Evolutionary conservation across 2,113 vertebrate genomes (phyloP).

Genomic region (Herpetotheres cachinnans): DNA sequence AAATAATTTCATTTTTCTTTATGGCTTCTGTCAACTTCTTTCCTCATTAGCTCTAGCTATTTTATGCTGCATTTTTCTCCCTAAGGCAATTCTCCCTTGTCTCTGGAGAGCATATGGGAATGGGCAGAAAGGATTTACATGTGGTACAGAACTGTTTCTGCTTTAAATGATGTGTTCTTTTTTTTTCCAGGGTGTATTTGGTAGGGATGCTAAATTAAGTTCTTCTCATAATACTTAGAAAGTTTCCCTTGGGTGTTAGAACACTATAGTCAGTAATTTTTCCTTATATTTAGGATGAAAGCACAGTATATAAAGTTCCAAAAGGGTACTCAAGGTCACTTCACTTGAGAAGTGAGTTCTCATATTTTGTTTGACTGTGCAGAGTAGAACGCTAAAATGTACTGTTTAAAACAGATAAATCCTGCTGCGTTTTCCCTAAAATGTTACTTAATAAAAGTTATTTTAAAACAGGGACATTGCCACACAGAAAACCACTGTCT

Average conservation of each 20-base stretch:
- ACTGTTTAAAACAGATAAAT: background rate
- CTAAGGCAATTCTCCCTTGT: background rate
- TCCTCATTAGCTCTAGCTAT: background rate
- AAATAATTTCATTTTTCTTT: constrained; percentile 14
- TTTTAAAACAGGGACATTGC: background rate
- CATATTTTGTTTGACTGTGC: background rate
- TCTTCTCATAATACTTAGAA: background rate
- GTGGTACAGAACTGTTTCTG: background rate
- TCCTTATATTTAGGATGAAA: background rate
- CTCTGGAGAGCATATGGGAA: background rate
- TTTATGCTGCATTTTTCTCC: background rate
- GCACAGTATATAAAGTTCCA: background rate
- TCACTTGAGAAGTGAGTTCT: background rate
- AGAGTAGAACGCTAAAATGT: background rate
- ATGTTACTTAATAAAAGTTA: background rate
- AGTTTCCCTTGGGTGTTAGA: background rate
- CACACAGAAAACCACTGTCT: background rate
- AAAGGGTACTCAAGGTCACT: background rate
- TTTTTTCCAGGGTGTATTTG: background rate
- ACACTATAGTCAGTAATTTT: background rate
- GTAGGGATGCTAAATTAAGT: background rate
- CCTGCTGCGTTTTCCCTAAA: background rate
- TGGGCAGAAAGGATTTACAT: background rate
- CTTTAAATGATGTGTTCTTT: background rate
- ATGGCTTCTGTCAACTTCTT: background rate